Percentiles rank a stretch among this genome's conserved stretches.
These are phyloP conservation scores for Ctenodactylus gundi DNA, from an alignment of 2,113 vertebrate species.

Conservation along the genomic window DNA sequence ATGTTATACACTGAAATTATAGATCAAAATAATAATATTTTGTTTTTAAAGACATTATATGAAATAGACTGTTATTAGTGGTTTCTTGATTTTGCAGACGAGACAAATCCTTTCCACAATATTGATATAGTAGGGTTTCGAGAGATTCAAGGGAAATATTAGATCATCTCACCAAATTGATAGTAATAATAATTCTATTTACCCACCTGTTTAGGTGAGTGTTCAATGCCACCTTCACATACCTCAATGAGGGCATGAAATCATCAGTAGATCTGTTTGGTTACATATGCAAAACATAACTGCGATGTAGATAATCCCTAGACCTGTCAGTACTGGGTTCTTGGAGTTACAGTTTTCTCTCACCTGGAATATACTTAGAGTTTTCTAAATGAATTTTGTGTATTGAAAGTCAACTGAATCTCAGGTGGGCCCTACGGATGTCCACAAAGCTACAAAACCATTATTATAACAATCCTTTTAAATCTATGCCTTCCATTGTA, in stretches of 20 bases:
- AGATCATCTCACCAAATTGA: not conserved
- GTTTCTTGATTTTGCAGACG: not conserved
- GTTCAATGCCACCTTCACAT: fast-evolving
- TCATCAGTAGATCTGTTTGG: not conserved
- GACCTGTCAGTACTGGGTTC: not conserved
- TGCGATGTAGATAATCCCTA: not conserved
- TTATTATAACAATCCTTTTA: not conserved
- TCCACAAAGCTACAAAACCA: not conserved
- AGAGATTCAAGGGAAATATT: not conserved
- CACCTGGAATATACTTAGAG: not conserved
- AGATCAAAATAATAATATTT: not conserved
- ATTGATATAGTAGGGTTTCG: not conserved
- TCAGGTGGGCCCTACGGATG: not conserved
- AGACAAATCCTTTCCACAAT: not conserved
- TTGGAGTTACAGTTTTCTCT: not conserved
- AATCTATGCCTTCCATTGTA: not conserved
- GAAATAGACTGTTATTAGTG: not conserved
- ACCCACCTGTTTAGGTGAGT: not conserved
- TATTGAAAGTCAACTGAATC: not conserved
- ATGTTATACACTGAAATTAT: not conserved
- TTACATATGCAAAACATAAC: not conserved
- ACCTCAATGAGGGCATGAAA: no score
- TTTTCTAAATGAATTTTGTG: no score
- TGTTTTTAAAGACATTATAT: not conserved
- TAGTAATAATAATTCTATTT: not conserved